Base-by-base conservation (phyloP, 2,888 invertebrate genomes). In the Xestobium rufovillosum region DNA sequence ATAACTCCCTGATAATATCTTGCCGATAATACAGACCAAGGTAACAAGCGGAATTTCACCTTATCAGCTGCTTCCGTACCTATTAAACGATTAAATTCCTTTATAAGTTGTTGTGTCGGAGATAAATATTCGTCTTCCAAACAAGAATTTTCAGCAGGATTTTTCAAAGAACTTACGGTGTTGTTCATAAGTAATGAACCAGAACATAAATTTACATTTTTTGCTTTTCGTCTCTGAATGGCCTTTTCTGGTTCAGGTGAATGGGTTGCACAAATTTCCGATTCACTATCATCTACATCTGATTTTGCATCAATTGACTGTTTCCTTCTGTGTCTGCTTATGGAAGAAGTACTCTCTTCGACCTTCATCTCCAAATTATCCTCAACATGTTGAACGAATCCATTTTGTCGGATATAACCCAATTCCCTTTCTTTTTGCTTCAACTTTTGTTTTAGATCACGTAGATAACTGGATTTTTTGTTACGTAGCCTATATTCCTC, bases 1-100 rank as follows among this genome's bases (percentile, higher is more conserved):
- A 60, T 49, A 12, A 44, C 39, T 9, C 39, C 38, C 4, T 31
- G 32, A 9, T 43, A 35, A 39, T 49, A 58, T 29, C 52, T 48
- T 10, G 45, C 35, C 9, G 54, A 40, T 13, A 61, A 39, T 3
- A 47, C 43, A n/a, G 30, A 33, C 57, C 58, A 60, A 1, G 57
- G 57, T 13, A 58, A 34, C 32, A 60, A 35, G 17, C 56, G 36
- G 12, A 56, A 49, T 26, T 51, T 54, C 11, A 35, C 34, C 12
- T 31, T 36, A 8, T 17, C 16, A 10, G 28, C 35, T 8, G 27
- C 27, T 30, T 39, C 35, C 27, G 33, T 39, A 6, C 42, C 12
- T 17, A 32, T 14, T 15, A 36, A 50, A 23, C 14, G 13, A 2
- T 48, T 50, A 33, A 52, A 47, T 35, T 50, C 51, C 10, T 43